Evolutionary conservation across 2,888 invertebrate species (phyloP), one percentile per base, ranked within the genome.

Genomic region (Stenichneumon culpator): DNA sequence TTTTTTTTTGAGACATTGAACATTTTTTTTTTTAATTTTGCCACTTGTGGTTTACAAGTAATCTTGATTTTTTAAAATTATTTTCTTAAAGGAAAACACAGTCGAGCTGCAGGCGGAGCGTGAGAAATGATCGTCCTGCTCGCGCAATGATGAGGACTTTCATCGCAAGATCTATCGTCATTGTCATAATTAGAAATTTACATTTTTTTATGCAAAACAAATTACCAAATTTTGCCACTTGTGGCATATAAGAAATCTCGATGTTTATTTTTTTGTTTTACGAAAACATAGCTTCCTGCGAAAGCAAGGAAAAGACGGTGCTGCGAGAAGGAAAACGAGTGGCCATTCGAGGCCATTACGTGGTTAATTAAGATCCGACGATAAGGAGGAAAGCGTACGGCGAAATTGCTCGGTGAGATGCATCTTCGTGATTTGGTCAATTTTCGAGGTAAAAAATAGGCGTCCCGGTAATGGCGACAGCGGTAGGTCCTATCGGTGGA

Each of bases 381-480:
- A 57, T 57, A 57, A 22, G 57, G 22, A 57, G 9, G 25, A 57
- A 22, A 57, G 57, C 11, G 19, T 11, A 9, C 11, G 4, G 11
- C 25, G 54, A 52, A 52, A 52, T 57, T 57, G 11, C 25, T 14
- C 25, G 3, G 25, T 9, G 9, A 57, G 57, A 57, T 22, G 44
- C 44, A 57, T 25, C 25, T 57, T 57, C 19, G 25, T 57, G 57
- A 57, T 57, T 57, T 22, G 57, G 57, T 57, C 9, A 57, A 60
- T 60, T 60, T 52, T 60, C 60, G 57, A 22, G 57, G 22, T 25
- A 25, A 25, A 32, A 32, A 32, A 32, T 60, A 52, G 32, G 52
- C 25, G 25, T 67, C 67, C 75, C 39, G 67, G 67, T 39, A 67
- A 67, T 36, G 52, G 75, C 67, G 75, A 67, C 75, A 75, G 52